phyloP scores from a whole-genome alignment of 2,113 vertebrate species.

The Osmerus mordax region DNA sequence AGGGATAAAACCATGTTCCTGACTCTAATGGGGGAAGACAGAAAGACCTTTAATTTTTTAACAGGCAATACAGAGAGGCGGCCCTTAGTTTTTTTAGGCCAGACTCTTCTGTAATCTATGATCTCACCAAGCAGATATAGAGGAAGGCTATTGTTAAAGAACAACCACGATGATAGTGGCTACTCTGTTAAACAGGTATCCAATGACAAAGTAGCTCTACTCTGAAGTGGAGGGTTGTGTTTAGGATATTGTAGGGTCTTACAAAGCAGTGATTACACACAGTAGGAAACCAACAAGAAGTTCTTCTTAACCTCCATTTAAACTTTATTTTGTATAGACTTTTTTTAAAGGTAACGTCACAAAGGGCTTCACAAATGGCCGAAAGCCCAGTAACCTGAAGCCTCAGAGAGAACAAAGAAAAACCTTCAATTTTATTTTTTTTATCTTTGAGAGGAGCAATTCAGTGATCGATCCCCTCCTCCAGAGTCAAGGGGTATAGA shows the following conservation, averaged over 20 bases:
- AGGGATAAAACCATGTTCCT: neutral
- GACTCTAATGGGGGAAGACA: neutral
- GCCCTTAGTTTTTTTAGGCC: slow-evolving; percentile 34
- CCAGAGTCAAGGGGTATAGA: too few species aligned
- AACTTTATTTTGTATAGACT: neutral
- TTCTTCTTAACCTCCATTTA: neutral
- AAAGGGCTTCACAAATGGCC: too few species aligned
- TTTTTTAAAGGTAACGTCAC: neutral
- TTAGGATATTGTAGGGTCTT: too few species aligned
- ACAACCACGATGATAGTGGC: slow-evolving; percentile 1
- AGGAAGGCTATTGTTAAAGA: neutral
- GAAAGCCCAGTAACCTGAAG: too few species aligned
- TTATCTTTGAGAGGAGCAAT: too few species aligned
- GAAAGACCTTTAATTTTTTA: neutral
- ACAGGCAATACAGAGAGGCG: slow-evolving; percentile 10
- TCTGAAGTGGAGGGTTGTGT: too few species aligned
- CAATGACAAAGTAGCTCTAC: too few species aligned
- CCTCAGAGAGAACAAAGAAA: too few species aligned
- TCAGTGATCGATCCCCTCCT: too few species aligned
- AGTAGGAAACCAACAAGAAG: neutral
- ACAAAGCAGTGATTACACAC: too few species aligned
- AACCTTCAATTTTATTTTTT: too few species aligned
- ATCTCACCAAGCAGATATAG: neutral
- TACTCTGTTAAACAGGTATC: too few species aligned
- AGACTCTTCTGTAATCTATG: slow-evolving; percentile 6